These are phyloP conservation scores for Troglohyphantes excavatus DNA, from an alignment of 2,888 invertebrate genomes.

Conservation along the genomic window DNA sequence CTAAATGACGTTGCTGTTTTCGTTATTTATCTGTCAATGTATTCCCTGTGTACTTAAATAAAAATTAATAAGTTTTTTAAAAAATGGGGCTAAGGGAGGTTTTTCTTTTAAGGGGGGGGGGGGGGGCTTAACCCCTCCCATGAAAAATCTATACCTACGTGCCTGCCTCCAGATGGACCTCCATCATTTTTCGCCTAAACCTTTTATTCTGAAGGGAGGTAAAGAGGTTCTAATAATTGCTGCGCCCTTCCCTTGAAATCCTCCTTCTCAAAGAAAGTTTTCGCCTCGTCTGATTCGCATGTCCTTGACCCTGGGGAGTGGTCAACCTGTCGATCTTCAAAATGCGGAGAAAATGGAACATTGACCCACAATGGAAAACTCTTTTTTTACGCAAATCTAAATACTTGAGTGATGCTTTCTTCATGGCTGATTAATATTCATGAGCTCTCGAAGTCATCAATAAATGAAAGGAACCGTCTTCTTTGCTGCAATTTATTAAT, in stretches of 20 bases:
- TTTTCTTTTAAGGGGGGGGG: no score
- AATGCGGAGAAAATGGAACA: conserved; percentile 13
- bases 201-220: no score
- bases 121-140: no score
- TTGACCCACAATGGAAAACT: conserved; percentile 28
- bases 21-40: no score
- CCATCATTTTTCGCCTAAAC: no score
- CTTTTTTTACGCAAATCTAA: neutral
- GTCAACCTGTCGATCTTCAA: conserved; percentile 18
- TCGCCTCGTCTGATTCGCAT: neutral
- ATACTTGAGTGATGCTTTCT: neutral
- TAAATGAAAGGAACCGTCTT: neutral
- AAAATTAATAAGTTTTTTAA: no score
- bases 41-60: no score
- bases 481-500: neutral
- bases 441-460: neutral
- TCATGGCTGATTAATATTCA: conserved; percentile 15
- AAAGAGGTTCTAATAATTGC: no score
- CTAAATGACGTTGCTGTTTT: no score
- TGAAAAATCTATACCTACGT: no score
- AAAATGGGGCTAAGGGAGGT: no score
- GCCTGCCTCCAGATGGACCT: no score
- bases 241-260: neutral
- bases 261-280: neutral
- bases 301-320: conserved; percentile 54